Base-by-base conservation (phyloP, 2,888 invertebrate genomes). In the Trachelus troglodyta region DNA sequence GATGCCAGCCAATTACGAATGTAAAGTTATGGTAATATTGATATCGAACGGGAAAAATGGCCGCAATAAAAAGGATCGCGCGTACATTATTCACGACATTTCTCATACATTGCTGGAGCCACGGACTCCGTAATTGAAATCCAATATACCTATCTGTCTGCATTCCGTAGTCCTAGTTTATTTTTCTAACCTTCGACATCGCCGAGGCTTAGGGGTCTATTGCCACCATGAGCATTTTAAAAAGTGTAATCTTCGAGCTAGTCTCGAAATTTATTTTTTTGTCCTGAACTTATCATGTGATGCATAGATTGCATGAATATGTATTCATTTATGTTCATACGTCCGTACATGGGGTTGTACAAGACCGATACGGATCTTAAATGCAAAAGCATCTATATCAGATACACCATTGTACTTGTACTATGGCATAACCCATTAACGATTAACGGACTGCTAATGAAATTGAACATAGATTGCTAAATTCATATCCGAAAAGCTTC, bases 11-110 rank as follows among this genome's bases (percentile, higher is more conserved):
- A 85, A 84, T 84, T 84, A 84, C 79, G 79, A 83, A 84, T 84
- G 84, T 84, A 84, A 84, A 84, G 83, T 84, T 84, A 84, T 84
- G 81, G 84, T 85, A 84, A 84, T 82, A 85, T 84, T 80, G 81
- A 84, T 85, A 85, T 81, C 77, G 84, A 75, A 71, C 76, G 79
- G 69, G 78, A 80, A 81, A 79, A 83, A 82, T 81, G 78, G 69
- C 73, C 35, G 80, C 80, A 79, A 80, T 83, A 84, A 81, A 82
- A 78, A 12, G 33, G 37, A 40, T 75, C 56, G 31, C 37, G 73
- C 75, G 76, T 81, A 82, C 79, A 81, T 81, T 81, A 82, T 81
- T 85, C 85, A 79, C 75, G 76, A 73, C 79, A 75, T 81, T 85
- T 76, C 77, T 79, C 83, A 75, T 77, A 81, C 79, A 78, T 76